These are phyloP conservation scores for Tenebrio molitor DNA, from an alignment of 1,140 invertebrate species.

Conservation along the genomic window DNA sequence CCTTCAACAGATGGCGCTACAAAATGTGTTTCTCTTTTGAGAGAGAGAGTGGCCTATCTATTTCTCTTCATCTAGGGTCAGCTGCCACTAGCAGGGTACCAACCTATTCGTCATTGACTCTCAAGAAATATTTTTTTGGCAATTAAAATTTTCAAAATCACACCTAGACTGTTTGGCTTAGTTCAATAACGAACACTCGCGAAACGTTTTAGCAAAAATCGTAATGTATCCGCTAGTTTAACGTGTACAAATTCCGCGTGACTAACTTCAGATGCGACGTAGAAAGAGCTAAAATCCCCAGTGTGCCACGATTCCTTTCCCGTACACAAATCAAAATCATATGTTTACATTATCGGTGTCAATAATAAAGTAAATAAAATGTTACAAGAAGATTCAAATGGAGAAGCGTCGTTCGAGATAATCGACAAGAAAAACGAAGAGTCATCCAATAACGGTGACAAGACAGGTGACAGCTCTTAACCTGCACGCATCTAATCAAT, in stretches of 20 bases:
- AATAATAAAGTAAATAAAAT: conserved; percentile 53
- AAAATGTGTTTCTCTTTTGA: too few species aligned
- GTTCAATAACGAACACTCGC: too few species aligned
- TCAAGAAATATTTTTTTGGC: too few species aligned
- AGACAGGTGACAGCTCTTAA: conserved; percentile 51
- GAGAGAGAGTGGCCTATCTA: too few species aligned
- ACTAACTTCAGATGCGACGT: background rate
- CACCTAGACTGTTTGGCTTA: too few species aligned
- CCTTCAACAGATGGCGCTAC: too few species aligned
- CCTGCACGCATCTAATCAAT: background rate
- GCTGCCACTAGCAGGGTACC: too few species aligned
- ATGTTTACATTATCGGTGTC: conserved; percentile 36
- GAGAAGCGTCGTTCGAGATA: conserved; percentile 68
- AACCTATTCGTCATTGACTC: too few species aligned
- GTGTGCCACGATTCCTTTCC: conserved; percentile 38
- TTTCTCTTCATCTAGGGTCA: too few species aligned
- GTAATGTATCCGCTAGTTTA: background rate
- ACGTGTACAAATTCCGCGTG: background rate
- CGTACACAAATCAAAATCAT: conserved; percentile 30
- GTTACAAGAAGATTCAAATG: conserved; percentile 67
- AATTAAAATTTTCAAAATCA: too few species aligned
- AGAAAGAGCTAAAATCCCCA: conserved; percentile 40
- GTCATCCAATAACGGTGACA: conserved; percentile 52
- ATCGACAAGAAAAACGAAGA: conserved; percentile 65
- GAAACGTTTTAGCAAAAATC: background rate